Percentiles rank a stretch among this genome's conserved stretches.
These are phyloP conservation scores for Odontophorus gujanensis DNA, from an alignment of 2,113 vertebrate species.

Conservation along the genomic window DNA sequence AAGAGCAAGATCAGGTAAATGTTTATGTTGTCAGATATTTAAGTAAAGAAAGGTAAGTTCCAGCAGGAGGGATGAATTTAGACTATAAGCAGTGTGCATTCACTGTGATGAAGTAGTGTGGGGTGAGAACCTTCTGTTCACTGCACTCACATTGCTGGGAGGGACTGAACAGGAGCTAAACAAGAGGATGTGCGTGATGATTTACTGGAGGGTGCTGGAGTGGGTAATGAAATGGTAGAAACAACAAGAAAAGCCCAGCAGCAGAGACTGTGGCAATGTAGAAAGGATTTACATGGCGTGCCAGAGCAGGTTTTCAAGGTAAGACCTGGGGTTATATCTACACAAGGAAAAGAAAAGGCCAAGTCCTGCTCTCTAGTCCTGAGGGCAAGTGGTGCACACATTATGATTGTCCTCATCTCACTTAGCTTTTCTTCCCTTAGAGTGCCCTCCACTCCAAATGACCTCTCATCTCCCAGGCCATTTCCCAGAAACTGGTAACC, in stretches of 20 bases:
- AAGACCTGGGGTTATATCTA: fast-evolving
- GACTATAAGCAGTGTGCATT: neutral
- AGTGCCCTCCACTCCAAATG: neutral
- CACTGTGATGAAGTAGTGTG: neutral
- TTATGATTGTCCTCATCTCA: fast-evolving
- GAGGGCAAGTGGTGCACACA: neutral
- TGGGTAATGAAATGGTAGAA: neutral
- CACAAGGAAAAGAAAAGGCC: neutral
- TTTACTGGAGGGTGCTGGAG: neutral
- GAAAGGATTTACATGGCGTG: neutral
- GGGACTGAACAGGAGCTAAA: neutral
- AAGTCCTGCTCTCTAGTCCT: neutral
- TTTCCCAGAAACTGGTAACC: neutral
- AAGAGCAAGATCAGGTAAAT: conserved; percentile 14
- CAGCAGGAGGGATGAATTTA: conserved; percentile 13
- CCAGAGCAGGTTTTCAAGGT: neutral
- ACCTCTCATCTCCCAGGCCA: neutral
- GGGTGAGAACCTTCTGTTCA: neutral
- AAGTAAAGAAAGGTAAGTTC: conserved; percentile 24
- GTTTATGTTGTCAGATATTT: neutral
- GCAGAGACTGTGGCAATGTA: neutral
- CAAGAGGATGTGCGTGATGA: neutral
- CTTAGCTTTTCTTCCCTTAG: neutral
- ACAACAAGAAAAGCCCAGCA: neutral
- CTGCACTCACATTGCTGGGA: neutral